Conservation (phyloP, 2,113 vertebrate genomes). For the Hippoglossus stenolepis region DNA sequence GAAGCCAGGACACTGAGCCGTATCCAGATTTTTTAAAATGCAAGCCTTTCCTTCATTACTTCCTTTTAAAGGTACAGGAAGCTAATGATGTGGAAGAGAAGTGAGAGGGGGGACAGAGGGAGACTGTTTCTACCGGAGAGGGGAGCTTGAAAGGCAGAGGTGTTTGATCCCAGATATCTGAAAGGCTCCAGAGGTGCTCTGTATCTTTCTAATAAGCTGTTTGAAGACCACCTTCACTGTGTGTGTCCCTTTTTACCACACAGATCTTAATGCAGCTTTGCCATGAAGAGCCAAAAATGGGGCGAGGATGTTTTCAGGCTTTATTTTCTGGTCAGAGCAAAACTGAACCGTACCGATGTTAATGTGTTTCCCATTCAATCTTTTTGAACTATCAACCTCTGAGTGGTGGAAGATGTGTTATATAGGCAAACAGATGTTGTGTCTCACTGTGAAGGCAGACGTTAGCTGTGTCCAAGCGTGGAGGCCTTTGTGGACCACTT, state of each 20-base stretch:
- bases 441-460: too few species aligned
- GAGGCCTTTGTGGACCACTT: too few species aligned
- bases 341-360: slow-evolving; percentile 42
- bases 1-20: not conserved
- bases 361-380: slow-evolving; percentile 20
- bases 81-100: slow-evolving; percentile 68
- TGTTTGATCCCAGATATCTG: slow-evolving; percentile 76
- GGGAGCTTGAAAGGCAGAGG: slow-evolving; percentile 52
- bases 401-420: not conserved
- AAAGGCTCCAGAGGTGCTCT: slow-evolving; percentile 72
- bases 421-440: too few species aligned
- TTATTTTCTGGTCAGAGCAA: slow-evolving; percentile 3
- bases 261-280: slow-evolving; percentile 47
- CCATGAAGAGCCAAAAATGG: slow-evolving; percentile 42
- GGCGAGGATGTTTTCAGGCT: not conserved
- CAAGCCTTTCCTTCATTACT: slow-evolving; percentile 47
- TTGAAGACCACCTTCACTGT: slow-evolving; percentile 72
- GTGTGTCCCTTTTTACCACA: slow-evolving; percentile 38
- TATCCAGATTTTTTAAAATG: slow-evolving; percentile 53
- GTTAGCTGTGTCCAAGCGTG: too few species aligned
- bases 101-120: slow-evolving; percentile 1
- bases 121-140: slow-evolving; percentile 46
- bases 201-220: slow-evolving; percentile 68
- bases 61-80: slow-evolving; percentile 59
- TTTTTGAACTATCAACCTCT: not conserved